These are phyloP conservation scores for Bothrops alternatus DNA, from an alignment of 2,797 vertebrate species.

Conservation along the genomic window DNA sequence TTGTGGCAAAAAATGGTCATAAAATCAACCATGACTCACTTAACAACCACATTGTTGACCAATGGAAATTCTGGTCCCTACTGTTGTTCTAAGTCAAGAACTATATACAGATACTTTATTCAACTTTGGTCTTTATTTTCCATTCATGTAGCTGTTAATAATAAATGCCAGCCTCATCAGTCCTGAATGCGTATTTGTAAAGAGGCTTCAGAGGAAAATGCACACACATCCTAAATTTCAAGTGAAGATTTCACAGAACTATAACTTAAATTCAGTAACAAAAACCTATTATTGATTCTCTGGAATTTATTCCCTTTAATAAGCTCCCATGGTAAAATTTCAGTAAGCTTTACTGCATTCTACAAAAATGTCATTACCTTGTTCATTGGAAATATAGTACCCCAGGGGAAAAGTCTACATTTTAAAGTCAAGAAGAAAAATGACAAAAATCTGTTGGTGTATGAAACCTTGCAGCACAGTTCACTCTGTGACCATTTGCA, in stretches of 20 bases:
- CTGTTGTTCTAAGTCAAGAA: neutral
- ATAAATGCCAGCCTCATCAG: constrained; percentile 24
- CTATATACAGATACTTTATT: neutral
- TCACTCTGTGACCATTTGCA: neutral
- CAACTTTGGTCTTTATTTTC: constrained; percentile 26
- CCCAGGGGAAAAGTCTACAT: constrained; percentile 14
- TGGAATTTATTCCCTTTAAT: constrained; percentile 37
- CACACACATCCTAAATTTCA: neutral
- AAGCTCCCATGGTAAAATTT: constrained; percentile 40
- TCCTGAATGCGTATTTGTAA: constrained; percentile 19
- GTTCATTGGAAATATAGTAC: constrained; percentile 49
- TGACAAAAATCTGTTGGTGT: neutral
- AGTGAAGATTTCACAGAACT: constrained; percentile 32
- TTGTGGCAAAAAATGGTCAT: neutral
- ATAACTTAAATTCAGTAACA: neutral
- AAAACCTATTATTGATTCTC: constrained; percentile 28
- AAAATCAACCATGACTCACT: neutral
- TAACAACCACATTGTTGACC: neutral
- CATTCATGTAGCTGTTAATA: constrained; percentile 25
- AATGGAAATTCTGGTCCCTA: neutral
- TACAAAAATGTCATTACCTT: constrained; percentile 47
- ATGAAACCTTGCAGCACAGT: neutral
- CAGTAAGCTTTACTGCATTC: constrained; percentile 42
- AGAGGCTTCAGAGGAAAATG: constrained; percentile 3
- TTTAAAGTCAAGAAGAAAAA: constrained; percentile 9